These are phyloP conservation scores for Speoplatyrhinus poulsoni DNA, from an alignment of 2,113 vertebrate genomes.

Conservation along the genomic window DNA sequence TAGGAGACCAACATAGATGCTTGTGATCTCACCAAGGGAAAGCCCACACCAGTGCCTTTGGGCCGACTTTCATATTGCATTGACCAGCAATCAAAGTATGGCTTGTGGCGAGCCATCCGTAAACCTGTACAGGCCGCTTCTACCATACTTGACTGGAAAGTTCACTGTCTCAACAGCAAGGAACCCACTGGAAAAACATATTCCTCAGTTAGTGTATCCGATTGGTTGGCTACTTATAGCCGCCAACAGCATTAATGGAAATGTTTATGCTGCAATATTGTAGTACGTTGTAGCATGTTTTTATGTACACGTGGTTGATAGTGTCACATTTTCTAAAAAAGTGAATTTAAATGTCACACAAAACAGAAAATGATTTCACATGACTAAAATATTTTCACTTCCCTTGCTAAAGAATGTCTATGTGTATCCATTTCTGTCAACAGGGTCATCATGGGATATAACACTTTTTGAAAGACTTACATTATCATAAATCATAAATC, in stretches of 20 bases:
- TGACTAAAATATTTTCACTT: neutral
- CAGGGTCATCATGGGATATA: conserved; percentile 8
- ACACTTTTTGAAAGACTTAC: conserved; percentile 12
- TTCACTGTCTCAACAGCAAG: conserved; percentile 32
- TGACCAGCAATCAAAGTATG: conserved; percentile 63
- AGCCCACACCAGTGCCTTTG: conserved; percentile 61
- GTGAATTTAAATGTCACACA: too few relatives aligned
- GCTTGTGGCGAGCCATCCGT: conserved; percentile 63
- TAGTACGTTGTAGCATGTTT: too few relatives aligned
- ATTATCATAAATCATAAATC: too few relatives aligned
- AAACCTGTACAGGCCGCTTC: conserved; percentile 46
- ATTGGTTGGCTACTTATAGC: too few relatives aligned
- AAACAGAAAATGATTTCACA: neutral
- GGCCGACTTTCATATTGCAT: conserved; percentile 55
- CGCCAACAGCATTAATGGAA: too few relatives aligned
- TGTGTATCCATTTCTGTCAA: conserved; percentile 5
- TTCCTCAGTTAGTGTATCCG: too few relatives aligned
- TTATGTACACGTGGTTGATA: too few relatives aligned
- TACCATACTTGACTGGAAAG: conserved; percentile 28
- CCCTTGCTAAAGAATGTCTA: conserved; percentile 5
- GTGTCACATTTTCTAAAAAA: too few relatives aligned
- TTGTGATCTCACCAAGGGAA: conserved; percentile 62
- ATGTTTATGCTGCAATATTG: too few relatives aligned
- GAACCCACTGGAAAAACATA: conserved; percentile 29
- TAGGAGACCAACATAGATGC: conserved; percentile 17